Evolutionary conservation across 2,888 invertebrate species (phyloP), one percentile per base, ranked within the genome.

Genomic region (Psococerastis gibbosa): DNA sequence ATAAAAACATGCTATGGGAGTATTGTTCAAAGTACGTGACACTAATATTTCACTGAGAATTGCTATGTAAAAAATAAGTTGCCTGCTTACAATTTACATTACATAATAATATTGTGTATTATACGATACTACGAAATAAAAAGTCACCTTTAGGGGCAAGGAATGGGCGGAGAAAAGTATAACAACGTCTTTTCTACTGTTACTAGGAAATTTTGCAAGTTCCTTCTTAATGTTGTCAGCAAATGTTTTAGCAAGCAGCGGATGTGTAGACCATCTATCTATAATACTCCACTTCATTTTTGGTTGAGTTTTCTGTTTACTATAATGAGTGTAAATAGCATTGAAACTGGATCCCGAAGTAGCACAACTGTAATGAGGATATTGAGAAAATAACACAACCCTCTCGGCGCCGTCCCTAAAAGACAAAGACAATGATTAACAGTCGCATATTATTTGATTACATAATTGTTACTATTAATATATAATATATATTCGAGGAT

Each of bases 351-450:
- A 94, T 0, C 95, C 95, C 2, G 88, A 79, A 1, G 95, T 95
- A 0, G 94, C 89, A 59, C 95, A 97, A 55, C 92, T 91, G 59
- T 94, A 97, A 55, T 97, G 95, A 0, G 95, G 94, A 62, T 94
- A 95, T 57, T 95, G 95, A 0, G 92, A 91, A 64, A 97, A 95
- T 45, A 94, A 74, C 0, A 97, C 71, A 0, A 78, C 79, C 42
- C 79, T 69, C 52, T 87, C 71, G 0, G 85, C 72, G 0, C 78
- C 80, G 58, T 95, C 94, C 35, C 75, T 81, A 56, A 3, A 63
- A 61, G 51, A 48, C 15, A 16, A 35, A 45, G 43, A 46, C n/a
- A n/a, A n/a, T n/a, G n/a, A n/a, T n/a, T n/a, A n/a, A n/a, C n/a
- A n/a, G n/a, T n/a, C n/a, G n/a, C n/a, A n/a, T n/a, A n/a, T n/a